Evolutionary conservation across 2,797 vertebrate genomes (phyloP), one percentile per base, ranked within the genome.

Genomic region (Otolemur crassicaudatus): DNA sequence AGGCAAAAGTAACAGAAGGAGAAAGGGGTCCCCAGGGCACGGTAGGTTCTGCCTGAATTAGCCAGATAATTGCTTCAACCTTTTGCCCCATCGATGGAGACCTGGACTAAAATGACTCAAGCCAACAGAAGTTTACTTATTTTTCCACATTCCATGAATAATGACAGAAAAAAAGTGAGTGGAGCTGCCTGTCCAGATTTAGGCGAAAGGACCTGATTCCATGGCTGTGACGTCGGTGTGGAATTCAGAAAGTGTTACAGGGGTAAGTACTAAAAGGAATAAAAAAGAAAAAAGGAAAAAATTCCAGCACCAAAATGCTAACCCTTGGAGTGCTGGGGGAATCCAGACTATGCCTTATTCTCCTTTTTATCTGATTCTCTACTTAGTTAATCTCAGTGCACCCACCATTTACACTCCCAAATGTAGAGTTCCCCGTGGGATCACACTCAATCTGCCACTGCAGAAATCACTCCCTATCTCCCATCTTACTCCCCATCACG

Each of bases 21-120:
- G 14, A 40, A 65, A 83, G 73, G 20, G 8, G 29, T 93, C 93
- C 69, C 93, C 84, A 13, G 34, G 56, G 89, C 60, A 81, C 72
- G 40, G 56, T 58, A 81, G 60, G 94, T 91, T 96, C 95, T 97
- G 81, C 90, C 85, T 96, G 87, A 96, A 97, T 87, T 93, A 96
- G 84, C 81, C 83, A 95, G 81, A 70, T 96, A 95, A 96, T 97
- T 96, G 87, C 91, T 89, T 91, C 80, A 75, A 46, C 40, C 53
- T 67, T 92, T 95, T 96, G 49, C 40, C 60, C 79, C 60, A 80
- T 75, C 72, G 61, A 3, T 65, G 31, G 89, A 97, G 67, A 95
- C 34, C 29, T 79, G 31, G 29, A 80, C 27, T 70, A 56, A 76
- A 88, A 91, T 87, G 43, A 22, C 46, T 61, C 31, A 83, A 75